Evolutionary conservation across 2,113 vertebrate genomes (phyloP).

Genomic region (Nesoenas mayeri): DNA sequence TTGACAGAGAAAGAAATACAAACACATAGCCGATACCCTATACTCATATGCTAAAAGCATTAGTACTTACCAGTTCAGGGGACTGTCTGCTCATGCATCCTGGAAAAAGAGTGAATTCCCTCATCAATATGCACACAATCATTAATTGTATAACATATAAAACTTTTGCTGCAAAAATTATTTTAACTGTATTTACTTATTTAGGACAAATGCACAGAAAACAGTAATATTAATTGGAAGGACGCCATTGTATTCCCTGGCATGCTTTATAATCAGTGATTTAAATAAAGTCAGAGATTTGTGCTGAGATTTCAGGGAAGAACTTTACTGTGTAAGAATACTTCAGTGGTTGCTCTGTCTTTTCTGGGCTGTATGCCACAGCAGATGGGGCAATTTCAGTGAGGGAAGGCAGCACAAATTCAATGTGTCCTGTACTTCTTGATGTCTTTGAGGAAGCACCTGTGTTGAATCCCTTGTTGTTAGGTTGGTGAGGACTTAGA

Average conservation of each 20-base stretch:
- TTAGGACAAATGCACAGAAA: background rate
- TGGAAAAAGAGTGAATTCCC: background rate
- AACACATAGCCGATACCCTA: background rate
- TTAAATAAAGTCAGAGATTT: background rate
- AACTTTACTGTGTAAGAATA: background rate
- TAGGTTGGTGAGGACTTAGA: background rate
- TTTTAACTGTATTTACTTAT: background rate
- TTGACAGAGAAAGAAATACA: background rate
- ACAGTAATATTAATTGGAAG: background rate
- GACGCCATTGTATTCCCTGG: background rate
- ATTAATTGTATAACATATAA: background rate
- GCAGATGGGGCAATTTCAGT: background rate
- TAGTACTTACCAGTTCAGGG: background rate
- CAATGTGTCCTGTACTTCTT: background rate
- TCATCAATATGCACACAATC: background rate
- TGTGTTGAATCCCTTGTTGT: background rate
- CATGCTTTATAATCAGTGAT: background rate
- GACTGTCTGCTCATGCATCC: background rate
- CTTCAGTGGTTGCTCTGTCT: background rate
- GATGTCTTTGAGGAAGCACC: background rate
- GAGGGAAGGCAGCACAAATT: background rate
- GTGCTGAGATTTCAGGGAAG: background rate
- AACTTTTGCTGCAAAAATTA: background rate
- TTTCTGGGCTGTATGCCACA: background rate
- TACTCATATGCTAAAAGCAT: background rate